A percentile compares a stretch with the other conserved stretches of the same genome.
Conservation (phyloP, 2,113 vertebrate species). For the Pelodiscus sinensis region DNA sequence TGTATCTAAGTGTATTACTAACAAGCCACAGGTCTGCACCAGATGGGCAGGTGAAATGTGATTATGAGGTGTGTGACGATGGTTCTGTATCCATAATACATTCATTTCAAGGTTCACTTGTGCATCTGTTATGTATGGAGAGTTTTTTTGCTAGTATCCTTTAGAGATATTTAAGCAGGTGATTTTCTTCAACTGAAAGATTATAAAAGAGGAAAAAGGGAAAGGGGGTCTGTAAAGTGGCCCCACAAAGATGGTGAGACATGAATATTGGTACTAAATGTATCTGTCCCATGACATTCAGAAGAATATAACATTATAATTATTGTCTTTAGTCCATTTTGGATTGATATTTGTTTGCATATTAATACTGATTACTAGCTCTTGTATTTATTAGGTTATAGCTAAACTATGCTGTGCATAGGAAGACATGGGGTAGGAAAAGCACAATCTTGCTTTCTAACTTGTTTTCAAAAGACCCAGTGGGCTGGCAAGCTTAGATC, state of each 20-base stretch:
- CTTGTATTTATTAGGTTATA: conserved; percentile 49
- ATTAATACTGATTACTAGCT: conserved; percentile 61
- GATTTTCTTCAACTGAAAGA: conserved; percentile 65
- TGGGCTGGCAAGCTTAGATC: conserved; percentile 64
- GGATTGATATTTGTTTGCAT: conserved; percentile 71
- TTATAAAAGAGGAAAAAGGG: conserved; percentile 64
- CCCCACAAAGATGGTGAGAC: conserved; percentile 36
- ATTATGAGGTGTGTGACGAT: conserved; percentile 78
- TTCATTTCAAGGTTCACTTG: conserved; percentile 73
- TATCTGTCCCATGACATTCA: conserved; percentile 67
- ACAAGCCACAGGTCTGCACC: conserved; percentile 78
- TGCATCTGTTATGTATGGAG: conserved; percentile 73
- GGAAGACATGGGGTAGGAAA: conserved; percentile 45
- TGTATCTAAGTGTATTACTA: conserved; percentile 54
- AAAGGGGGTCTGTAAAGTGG: conserved; percentile 70
- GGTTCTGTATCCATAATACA: conserved; percentile 72
- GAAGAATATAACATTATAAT: conserved; percentile 74
- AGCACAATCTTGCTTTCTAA: conserved; percentile 46
- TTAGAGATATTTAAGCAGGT: conserved; percentile 68
- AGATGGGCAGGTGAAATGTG: conserved; percentile 84
- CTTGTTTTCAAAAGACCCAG: not conserved
- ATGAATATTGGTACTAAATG: conserved; percentile 8
- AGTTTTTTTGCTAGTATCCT: conserved; percentile 66
- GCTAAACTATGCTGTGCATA: conserved; percentile 16
- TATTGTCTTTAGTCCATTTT: conserved; percentile 67